Evolutionary conservation across 2,888 invertebrate species (phyloP), one percentile per base, ranked within the genome.

Genomic region (Drosophila incognita): DNA sequence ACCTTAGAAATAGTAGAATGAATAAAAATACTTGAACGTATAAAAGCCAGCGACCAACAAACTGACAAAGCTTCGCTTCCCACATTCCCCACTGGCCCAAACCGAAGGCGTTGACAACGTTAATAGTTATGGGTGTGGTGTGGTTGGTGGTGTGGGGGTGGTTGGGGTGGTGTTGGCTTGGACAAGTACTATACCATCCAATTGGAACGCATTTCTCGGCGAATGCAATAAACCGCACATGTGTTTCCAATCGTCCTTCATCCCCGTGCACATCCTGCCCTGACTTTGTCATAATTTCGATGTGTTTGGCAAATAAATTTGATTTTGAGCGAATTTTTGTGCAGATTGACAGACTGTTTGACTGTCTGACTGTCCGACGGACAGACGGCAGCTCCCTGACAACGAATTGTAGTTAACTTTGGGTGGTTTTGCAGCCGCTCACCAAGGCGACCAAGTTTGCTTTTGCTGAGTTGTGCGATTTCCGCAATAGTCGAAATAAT

Each of bases 291-390:
- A 90, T 90, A 86, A 90, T 90, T 86, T 90, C 74, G 64, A 75
- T 81, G 90, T 68, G 89, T 83, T 80, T 89, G 81, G 74, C 84
- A 86, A 86, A 87, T 86, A 88, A 86, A 89, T 85, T 89, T 89
- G 83, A 85, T 89, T 85, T 85, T 76, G 70, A 79, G 85, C 85
- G 82, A 79, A 84, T 70, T 74, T 76, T 63, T 66, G 79, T 64
- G 58, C 31, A 76, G 86, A 86, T 82, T 87, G 84, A 87, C 82
- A 68, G 66, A 66, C 66, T 69, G 73, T 49, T 56, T 67, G 77
- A 58, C 58, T 76, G 85, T 27, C 62, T 59, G 72, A 53, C 56
- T 75, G 76, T 29, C 69, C 29, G 73, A 38, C 76, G 51, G 53
- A 36, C 74, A 27, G 81, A 46, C 69, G 13, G 27, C n/a, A 18